Percentiles rank a stretch among this genome's conserved stretches.
These are phyloP conservation scores for Ligdia adustata DNA, from an alignment of 2,888 invertebrate genomes.

Conservation along the genomic window DNA sequence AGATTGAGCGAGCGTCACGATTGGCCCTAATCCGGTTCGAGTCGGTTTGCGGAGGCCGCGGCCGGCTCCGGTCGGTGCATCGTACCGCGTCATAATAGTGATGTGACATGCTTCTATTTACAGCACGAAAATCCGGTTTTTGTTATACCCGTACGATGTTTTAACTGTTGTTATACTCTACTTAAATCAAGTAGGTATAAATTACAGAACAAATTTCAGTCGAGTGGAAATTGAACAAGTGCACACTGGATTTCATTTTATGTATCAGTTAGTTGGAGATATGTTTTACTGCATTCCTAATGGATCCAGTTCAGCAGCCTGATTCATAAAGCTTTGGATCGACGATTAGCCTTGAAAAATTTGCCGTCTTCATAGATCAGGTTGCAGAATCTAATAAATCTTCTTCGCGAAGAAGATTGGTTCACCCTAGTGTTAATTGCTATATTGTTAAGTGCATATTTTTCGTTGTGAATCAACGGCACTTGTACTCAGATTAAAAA, in stretches of 20 bases:
- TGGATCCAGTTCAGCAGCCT: background rate
- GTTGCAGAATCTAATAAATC: too few relatives aligned
- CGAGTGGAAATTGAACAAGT: too few relatives aligned
- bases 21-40: constrained; percentile 75
- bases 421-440: too few relatives aligned
- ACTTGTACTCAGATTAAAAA: too few relatives aligned
- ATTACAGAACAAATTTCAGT: background rate
- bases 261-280: constrained; percentile 1
- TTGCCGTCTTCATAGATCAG: too few relatives aligned
- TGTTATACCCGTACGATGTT: too few relatives aligned
- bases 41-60: constrained; percentile 72
- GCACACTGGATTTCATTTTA: constrained; percentile 1
- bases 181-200: background rate
- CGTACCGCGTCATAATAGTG: constrained; percentile 58
- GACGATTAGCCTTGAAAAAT: too few relatives aligned
- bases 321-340: too few relatives aligned
- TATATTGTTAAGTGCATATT: too few relatives aligned
- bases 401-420: too few relatives aligned
- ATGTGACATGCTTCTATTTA: constrained; percentile 44
- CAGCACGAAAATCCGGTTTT: constrained; percentile 10
- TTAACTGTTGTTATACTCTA: too few relatives aligned
- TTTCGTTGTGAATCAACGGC: too few relatives aligned
- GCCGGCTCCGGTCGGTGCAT: constrained; percentile 75
- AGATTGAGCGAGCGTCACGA: constrained; percentile 71
- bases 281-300: background rate